phyloP scores from a whole-genome alignment of 2,888 invertebrate genomes.

The Lasius platythorax region DNA sequence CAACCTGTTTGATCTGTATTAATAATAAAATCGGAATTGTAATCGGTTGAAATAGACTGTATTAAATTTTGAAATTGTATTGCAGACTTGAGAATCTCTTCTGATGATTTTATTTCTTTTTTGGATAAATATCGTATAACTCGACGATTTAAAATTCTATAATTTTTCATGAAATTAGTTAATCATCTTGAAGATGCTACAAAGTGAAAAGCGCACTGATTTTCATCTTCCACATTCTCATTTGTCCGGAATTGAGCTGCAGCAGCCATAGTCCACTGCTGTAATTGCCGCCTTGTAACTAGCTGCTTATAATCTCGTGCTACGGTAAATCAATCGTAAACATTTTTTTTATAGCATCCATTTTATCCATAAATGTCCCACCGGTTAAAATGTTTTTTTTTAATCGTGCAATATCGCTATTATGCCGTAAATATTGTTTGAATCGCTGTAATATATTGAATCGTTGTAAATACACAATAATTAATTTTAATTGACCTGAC shows the following conservation, averaged over 20 bases:
- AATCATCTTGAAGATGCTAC: not conserved
- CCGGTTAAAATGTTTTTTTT: not conserved
- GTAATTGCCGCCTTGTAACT: not conserved
- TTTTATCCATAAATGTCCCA: not conserved
- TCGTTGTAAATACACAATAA: too few species aligned
- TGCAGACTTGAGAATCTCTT: not conserved
- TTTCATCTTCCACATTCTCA: not conserved
- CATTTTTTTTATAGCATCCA: not conserved
- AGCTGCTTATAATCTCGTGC: not conserved
- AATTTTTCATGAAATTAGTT: not conserved
- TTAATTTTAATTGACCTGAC: too few species aligned
- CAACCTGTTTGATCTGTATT: not conserved
- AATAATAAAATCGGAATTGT: too few species aligned
- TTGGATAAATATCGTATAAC: not conserved
- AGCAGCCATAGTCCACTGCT: not conserved
- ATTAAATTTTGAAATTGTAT: too few species aligned
- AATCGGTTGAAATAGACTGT: too few species aligned
- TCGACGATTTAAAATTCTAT: not conserved
- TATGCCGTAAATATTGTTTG: not conserved
- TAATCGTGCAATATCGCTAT: not conserved
- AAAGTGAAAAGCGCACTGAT: not conserved
- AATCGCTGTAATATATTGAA: too few species aligned
- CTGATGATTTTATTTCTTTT: not conserved
- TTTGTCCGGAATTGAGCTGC: not conserved
- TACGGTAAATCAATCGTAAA: constrained; percentile 1